Evolutionary conservation across 2,888 invertebrate genomes (phyloP), one percentile per base, ranked within the genome.

Genomic region (Drosophila koepferae): DNA sequence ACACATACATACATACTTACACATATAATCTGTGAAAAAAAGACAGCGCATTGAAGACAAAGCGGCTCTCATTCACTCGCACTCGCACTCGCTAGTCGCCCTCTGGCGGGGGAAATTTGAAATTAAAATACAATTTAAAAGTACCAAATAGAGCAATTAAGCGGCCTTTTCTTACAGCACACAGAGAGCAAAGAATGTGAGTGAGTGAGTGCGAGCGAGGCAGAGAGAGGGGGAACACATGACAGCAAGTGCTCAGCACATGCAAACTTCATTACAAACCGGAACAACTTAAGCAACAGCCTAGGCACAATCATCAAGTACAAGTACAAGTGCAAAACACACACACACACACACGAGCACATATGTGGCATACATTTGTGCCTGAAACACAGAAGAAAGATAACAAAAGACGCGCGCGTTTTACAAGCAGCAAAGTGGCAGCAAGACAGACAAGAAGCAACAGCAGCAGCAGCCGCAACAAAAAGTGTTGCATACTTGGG

Each of bases 91-190:
- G 4, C 28, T 28, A 28, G 28, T 28, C 36, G 16, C 44, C 43
- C 49, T 23, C 55, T 41, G 49, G 8, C 56, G 48, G 55, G 51
- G 63, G 65, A 80, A 86, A 77, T 70, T 70, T 65, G 65, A 86
- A 90, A 90, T 91, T 91, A 86, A 91, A 90, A 87, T 78, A 87
- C 90, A 90, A 89, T 91, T 91, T 86, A 81, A 90, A 80, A 82
- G 90, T 81, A 82, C 74, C 77, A 82, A 90, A 89, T 84, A 82
- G 89, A 88, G 90, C 88, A 88, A 88, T 88, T 88, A 89, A 77
- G 85, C 80, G 85, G 78, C 67, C 66, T 73, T 68, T 74, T 70
- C 62, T 79, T 63, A 56, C 54, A 67, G 48, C 53, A 28, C 63
- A 53, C 40, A 34, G 28, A 44, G 46, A 43, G 12, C n/a, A 53